phyloP scores from a whole-genome alignment of 2,888 invertebrate species.

The Alentia gelatinosa region DNA sequence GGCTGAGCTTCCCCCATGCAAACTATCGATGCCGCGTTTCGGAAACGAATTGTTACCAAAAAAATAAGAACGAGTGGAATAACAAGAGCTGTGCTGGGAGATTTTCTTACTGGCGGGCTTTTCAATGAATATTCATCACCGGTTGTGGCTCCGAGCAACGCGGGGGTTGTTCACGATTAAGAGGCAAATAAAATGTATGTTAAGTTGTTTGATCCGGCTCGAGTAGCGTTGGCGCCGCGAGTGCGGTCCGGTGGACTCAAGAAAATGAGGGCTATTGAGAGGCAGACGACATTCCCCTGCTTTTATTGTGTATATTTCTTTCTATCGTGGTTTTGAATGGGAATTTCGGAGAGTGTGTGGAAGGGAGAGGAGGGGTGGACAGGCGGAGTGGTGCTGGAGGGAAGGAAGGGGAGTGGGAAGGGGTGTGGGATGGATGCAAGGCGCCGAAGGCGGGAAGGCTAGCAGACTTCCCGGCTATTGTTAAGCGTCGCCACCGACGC shows the following conservation, averaged over 20 bases:
- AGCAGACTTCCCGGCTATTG: background rate
- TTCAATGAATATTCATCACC: constrained; percentile 20
- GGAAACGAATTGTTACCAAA: constrained; percentile 18
- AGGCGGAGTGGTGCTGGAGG: background rate
- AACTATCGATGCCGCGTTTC: background rate
- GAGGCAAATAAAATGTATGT: constrained; percentile 2
- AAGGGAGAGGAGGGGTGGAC: background rate
- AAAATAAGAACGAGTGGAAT: background rate
- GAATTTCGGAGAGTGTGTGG: background rate
- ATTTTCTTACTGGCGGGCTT: background rate
- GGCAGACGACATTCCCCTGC: background rate
- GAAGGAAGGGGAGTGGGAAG: background rate
- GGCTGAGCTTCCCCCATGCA: background rate
- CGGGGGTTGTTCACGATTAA: background rate
- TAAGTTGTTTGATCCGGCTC: constrained; percentile 13
- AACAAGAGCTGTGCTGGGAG: background rate
- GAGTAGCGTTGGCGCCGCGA: background rate
- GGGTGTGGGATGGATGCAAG: background rate
- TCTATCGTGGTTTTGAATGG: background rate
- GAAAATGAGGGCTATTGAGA: background rate
- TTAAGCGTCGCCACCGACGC: background rate
- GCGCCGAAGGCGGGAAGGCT: background rate
- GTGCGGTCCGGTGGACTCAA: background rate
- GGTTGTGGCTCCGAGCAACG: background rate
- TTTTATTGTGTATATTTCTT: background rate